A percentile compares a stretch with the other conserved stretches of the same genome.
These are phyloP conservation scores for Stenurella melanura DNA, from an alignment of 2,888 invertebrate species.

Conservation along the genomic window DNA sequence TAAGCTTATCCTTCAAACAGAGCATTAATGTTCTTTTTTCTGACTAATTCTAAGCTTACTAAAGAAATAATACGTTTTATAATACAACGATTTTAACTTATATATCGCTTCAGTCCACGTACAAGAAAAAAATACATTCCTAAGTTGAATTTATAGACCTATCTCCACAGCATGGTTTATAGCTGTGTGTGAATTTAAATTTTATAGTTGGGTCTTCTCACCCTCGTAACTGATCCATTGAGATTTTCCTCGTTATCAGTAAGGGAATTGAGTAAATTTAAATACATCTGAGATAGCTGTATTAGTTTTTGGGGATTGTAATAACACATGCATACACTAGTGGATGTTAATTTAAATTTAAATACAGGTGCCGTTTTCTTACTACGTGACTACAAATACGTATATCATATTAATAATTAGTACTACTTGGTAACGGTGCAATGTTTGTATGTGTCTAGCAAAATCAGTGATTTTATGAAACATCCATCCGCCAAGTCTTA, in stretches of 20 bases:
- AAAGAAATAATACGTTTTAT: no score
- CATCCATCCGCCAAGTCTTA: no score
- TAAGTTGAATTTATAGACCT: conserved; percentile 9
- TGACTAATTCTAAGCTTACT: no score
- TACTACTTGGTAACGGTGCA: no score
- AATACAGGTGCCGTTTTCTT: not conserved
- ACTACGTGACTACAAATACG: not conserved
- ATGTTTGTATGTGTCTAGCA: no score
- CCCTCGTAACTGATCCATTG: conserved; percentile 19
- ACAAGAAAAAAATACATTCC: not conserved
- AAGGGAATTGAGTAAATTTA: conserved; percentile 11
- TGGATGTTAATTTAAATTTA: conserved; percentile 11
- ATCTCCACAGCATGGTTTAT: conserved; percentile 4
- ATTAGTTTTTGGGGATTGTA: not conserved
- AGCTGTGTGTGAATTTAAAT: conserved; percentile 11
- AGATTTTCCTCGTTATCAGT: conserved; percentile 13
- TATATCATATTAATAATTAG: no score
- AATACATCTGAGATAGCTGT: not conserved
- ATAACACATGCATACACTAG: not conserved
- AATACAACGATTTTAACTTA: no score
- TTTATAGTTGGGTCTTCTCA: conserved; percentile 4
- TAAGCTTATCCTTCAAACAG: no score
- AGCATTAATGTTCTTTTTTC: no score
- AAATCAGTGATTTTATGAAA: no score
- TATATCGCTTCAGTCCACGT: not conserved